phyloP scores from a whole-genome alignment of 2,113 vertebrate species.

The Actenoides hombroni region DNA sequence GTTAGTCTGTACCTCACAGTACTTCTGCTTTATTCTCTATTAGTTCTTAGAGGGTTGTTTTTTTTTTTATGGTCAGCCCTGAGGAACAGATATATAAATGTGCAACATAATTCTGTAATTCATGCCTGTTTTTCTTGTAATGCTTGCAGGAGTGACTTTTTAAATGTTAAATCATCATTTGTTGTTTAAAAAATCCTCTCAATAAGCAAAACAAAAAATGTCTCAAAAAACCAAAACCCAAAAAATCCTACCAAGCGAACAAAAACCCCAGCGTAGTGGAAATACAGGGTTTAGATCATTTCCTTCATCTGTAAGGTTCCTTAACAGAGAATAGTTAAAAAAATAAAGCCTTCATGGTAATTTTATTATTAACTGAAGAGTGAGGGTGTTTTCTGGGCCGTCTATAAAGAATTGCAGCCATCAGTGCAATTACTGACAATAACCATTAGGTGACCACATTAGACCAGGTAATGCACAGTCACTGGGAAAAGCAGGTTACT shows the following conservation, averaged over 20 bases:
- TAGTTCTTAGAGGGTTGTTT: background rate
- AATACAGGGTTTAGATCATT: background rate
- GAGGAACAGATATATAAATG: background rate
- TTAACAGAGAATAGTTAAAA: background rate
- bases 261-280: fast-evolving
- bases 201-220: background rate
- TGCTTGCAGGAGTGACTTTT: background rate
- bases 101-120: background rate
- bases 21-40: slow-evolving; percentile 12
- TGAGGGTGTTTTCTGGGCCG: background rate
- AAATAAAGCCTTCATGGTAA: background rate
- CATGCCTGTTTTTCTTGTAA: background rate
- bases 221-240: background rate
- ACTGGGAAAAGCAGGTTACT: background rate
- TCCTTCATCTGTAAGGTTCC: background rate
- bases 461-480: slow-evolving; percentile 65
- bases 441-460: slow-evolving; percentile 74
- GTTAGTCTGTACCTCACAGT: slow-evolving; percentile 2
- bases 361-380: background rate
- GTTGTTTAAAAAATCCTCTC: background rate
- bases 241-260: background rate
- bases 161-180: background rate
- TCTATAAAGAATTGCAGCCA: background rate
- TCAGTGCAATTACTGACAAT: slow-evolving; percentile 50
- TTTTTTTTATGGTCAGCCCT: background rate